A percentile compares a stretch with the other conserved stretches of the same genome.
These are phyloP conservation scores for Anser cygnoides DNA, from an alignment of 2,113 vertebrate genomes.

Conservation along the genomic window DNA sequence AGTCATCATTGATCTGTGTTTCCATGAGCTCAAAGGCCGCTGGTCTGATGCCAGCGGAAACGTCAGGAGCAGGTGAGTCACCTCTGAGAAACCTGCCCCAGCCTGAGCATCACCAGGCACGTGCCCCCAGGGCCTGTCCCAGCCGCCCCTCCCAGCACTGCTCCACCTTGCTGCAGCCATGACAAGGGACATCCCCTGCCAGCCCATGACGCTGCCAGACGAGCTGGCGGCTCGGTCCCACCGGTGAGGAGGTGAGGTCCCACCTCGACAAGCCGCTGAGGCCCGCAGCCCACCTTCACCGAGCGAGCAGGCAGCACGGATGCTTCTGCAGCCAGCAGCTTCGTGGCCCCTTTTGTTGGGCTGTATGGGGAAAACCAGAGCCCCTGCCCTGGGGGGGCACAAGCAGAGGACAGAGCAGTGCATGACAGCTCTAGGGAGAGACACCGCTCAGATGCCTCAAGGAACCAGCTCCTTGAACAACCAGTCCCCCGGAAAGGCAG, in stretches of 20 bases:
- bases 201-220: fast-evolving
- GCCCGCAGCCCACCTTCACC: neutral
- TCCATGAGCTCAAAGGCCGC: neutral
- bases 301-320: neutral
- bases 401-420: neutral
- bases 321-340: neutral
- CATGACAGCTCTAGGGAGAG: neutral
- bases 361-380: neutral
- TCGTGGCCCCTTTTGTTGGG: neutral
- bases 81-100: neutral
- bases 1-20: neutral
- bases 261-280: neutral
- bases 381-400: neutral
- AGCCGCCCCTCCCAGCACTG: too few relatives aligned
- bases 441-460: neutral
- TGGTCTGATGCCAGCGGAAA: neutral
- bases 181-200: neutral
- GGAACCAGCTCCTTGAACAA: neutral
- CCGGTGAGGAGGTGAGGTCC: too few relatives aligned
- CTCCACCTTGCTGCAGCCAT: neutral
- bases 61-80: neutral
- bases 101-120: neutral
- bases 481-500: neutral
- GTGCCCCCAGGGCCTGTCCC: neutral
- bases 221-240: neutral